Evolutionary conservation across 2,888 invertebrate species (phyloP), one percentile per base, ranked within the genome.

Genomic region (Tenthredo amoena): DNA sequence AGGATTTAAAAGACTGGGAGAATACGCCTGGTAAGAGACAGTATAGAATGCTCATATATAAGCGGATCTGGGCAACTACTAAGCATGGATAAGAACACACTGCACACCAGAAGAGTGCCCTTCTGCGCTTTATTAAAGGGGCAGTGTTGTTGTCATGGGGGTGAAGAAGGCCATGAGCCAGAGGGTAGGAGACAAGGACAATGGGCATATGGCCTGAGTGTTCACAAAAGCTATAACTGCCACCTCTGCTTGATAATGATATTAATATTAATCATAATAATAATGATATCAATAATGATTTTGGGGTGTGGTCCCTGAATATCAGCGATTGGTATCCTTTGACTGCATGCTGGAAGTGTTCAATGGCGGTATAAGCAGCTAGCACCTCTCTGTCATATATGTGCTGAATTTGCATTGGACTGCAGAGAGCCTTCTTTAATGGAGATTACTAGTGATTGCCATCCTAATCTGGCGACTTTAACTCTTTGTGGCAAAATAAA

Each of bases 331-430:
- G 9, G 6, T 58, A 9, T n/a, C 58, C 58, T 21, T 21, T 9
- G 58, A 58, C 58, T 21, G 21, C n/a, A 9, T 58, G 21, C 21
- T 21, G 21, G 21, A 9, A 58, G 58, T 21, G 9, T 58, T 58
- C 6, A 58, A 58, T 58, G 58, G 55, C 55, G 55, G 6, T 55
- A 55, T n/a, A n/a, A 55, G 55, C 55, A n/a, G 55, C n/a, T 55
- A 55, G 55, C n/a, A 55, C n/a, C 55, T 55, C n/a, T 55, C n/a
- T 55, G 55, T n/a, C 55, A n/a, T n/a, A n/a, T 55, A 62, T 55
- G 55, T 55, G 26, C 62, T 62, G 12, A 12, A 26, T 62, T 21
- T 62, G 12, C 62, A 12, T 12, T 62, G 3, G 26, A 12, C 21
- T 18, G 21, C 12, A 21, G 15, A 62, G 62, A 10, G 9, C 26